Percentiles rank a stretch among this genome's conserved stretches.
phyloP scores from a whole-genome alignment of 2,113 vertebrate species.

The Odobenus rosmarus region DNA sequence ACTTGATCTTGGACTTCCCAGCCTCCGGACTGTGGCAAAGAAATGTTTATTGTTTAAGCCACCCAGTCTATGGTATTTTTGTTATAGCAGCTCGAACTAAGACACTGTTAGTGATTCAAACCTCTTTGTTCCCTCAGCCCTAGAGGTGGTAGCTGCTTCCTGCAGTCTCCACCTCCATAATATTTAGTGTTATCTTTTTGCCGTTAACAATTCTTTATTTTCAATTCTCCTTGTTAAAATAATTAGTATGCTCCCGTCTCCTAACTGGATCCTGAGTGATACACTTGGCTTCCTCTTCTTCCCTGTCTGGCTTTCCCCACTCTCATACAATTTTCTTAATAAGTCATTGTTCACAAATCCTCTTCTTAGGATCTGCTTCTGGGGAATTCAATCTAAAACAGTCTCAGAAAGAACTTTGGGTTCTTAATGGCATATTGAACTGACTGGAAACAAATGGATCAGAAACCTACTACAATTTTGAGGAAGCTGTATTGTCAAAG shows the following conservation, averaged over 20 bases:
- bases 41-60: background rate
- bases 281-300: background rate
- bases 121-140: background rate
- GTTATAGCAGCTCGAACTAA: background rate
- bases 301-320: background rate
- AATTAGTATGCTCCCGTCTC: background rate
- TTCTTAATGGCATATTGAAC: background rate
- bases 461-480: background rate
- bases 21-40: background rate
- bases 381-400: background rate
- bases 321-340: background rate
- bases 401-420: background rate
- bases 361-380: background rate
- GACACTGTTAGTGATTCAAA: background rate
- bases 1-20: background rate
- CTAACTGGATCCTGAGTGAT: background rate
- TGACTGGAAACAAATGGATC: conserved; percentile 16
- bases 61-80: background rate
- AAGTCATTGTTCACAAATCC: background rate
- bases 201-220: background rate
- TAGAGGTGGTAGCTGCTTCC: background rate
- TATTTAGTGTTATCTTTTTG: background rate
- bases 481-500: no score
- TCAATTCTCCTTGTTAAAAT: background rate
- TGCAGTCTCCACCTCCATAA: background rate